Percentiles rank a stretch among this genome's conserved stretches.
Conservation (phyloP, 2,113 vertebrate genomes). For the Calidris pugnax region DNA sequence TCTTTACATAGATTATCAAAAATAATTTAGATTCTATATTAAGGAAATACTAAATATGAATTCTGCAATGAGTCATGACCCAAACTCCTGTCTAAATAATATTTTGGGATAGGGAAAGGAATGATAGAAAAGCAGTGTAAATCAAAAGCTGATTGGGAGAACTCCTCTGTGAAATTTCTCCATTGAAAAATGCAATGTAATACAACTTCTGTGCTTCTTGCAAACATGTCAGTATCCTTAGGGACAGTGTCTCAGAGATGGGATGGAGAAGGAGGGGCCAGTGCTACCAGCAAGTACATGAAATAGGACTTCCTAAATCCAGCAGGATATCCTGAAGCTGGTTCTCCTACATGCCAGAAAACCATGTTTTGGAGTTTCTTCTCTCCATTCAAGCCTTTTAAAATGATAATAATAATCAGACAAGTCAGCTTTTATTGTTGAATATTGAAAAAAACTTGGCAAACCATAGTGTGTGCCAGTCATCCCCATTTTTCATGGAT, state of each 20-base stretch:
- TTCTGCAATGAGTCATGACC: slow-evolving; percentile 59
- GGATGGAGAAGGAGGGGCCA: background rate
- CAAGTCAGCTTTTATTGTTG: background rate
- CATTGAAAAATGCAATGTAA: background rate
- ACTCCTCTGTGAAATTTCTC: background rate
- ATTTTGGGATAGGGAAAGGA: background rate
- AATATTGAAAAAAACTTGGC: background rate
- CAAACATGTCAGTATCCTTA: background rate
- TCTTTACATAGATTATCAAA: slow-evolving; percentile 83
- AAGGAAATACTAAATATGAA: slow-evolving; percentile 76
- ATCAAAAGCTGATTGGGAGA: background rate
- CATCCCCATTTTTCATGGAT: background rate
- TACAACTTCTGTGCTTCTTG: background rate
- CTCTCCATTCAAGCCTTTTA: background rate
- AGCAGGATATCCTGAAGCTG: background rate
- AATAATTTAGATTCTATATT: slow-evolving; percentile 81
- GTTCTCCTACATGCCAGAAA: background rate
- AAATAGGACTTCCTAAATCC: background rate
- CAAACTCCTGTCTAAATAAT: slow-evolving; percentile 37
- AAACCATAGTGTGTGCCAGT: background rate
- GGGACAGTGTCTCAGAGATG: background rate
- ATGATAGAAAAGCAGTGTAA: background rate
- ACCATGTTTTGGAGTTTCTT: background rate
- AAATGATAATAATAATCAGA: background rate
- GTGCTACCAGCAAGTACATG: background rate